These are phyloP conservation scores for Oikopleura albicans DNA, from an alignment of 23 tunicate genomes.

Conservation along the genomic window DNA sequence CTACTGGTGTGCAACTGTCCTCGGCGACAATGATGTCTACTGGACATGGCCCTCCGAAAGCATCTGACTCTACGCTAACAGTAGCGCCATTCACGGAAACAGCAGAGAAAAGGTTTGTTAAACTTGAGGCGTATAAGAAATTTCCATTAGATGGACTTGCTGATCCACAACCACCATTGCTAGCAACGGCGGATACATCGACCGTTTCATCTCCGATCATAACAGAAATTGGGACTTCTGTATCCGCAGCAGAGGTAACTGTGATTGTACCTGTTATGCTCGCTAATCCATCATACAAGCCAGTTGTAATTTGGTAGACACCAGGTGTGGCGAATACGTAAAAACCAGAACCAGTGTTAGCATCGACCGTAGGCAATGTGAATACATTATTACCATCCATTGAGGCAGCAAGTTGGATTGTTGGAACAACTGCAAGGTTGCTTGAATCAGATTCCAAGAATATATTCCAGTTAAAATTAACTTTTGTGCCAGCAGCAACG, in stretches of 20 bases:
- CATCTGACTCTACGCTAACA: background rate
- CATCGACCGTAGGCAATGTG: background rate
- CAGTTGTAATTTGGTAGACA: background rate
- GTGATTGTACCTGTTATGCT: background rate
- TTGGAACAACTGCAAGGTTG: background rate
- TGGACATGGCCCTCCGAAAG: background rate
- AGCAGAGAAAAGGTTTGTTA: background rate
- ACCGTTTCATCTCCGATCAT: background rate
- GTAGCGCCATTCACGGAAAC: background rate
- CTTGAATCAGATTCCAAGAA: background rate
- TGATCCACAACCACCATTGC: background rate
- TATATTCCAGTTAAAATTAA: background rate
- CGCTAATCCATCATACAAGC: background rate
- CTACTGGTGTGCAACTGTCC: background rate
- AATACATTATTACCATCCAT: background rate
- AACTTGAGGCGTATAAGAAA: background rate
- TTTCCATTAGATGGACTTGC: background rate
- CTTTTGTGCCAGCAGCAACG: conserved; percentile 9
- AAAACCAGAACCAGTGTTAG: background rate
- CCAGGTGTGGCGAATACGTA: background rate
- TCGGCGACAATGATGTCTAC: background rate
- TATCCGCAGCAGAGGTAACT: background rate
- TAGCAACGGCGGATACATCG: background rate
- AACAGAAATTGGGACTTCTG: background rate
- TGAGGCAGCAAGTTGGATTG: background rate